These are phyloP conservation scores for Microplitis mediator DNA, from an alignment of 1,140 invertebrate genomes.

Conservation along the genomic window DNA sequence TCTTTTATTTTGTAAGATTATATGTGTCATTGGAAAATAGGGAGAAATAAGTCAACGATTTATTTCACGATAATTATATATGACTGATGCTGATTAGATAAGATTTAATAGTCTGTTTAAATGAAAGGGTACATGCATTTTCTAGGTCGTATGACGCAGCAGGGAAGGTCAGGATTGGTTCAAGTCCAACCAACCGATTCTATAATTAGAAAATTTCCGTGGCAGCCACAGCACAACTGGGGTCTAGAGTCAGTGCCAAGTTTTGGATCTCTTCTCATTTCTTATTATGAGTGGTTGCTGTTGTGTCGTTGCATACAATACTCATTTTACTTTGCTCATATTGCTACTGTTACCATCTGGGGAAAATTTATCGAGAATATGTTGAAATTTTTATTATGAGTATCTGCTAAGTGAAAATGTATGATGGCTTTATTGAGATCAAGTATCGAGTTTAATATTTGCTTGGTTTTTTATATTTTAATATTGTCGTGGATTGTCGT, in stretches of 20 bases:
- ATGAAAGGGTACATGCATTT: slow-evolving; percentile 43
- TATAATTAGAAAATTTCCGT: slow-evolving; percentile 57
- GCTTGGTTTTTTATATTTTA: too few relatives aligned
- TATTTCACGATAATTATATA: too few relatives aligned
- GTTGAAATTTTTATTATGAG: too few relatives aligned
- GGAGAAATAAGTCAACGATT: too few relatives aligned
- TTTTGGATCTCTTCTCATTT: slow-evolving; percentile 30
- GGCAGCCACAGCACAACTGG: slow-evolving; percentile 20
- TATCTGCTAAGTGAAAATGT: too few relatives aligned
- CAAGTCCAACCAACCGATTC: slow-evolving; percentile 56
- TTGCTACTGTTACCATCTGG: too few relatives aligned
- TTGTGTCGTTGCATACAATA: slow-evolving; percentile 17
- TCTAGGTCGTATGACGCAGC: slow-evolving; percentile 55
- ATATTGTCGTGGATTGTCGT: too few relatives aligned
- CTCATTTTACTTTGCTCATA: neutral
- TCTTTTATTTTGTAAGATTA: too few relatives aligned
- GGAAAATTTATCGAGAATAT: too few relatives aligned
- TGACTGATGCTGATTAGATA: neutral
- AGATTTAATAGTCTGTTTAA: neutral
- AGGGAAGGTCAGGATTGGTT: slow-evolving; percentile 60
- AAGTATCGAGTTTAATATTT: too few relatives aligned
- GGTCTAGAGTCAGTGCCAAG: slow-evolving; percentile 37
- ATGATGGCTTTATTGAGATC: too few relatives aligned
- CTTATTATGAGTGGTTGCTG: slow-evolving; percentile 20
- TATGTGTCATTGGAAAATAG: too few relatives aligned